phyloP scores from a whole-genome alignment of 2,888 invertebrate genomes.

The Zonitis immaculata region DNA sequence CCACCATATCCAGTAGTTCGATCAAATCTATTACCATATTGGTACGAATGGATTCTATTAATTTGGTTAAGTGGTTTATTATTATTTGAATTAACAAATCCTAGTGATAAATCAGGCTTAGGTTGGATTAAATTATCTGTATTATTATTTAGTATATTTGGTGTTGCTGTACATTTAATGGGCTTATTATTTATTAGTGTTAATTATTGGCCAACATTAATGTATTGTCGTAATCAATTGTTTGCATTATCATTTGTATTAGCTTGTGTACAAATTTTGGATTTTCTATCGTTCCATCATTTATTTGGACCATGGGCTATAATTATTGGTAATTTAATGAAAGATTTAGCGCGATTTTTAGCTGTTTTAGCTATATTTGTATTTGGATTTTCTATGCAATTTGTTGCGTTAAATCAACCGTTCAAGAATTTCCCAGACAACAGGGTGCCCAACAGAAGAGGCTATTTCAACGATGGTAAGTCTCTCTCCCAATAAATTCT shows the following conservation, averaged over 20 bases:
- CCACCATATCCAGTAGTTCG: slow-evolving; percentile 81
- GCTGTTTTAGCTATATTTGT: slow-evolving; percentile 98
- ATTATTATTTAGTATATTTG: slow-evolving; percentile 81
- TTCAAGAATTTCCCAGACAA: slow-evolving; percentile 67
- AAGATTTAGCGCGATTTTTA: slow-evolving; percentile 92
- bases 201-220: slow-evolving; percentile 75
- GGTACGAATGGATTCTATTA: slow-evolving; percentile 94
- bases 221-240: slow-evolving; percentile 95
- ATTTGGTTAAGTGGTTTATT: slow-evolving; percentile 93
- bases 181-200: slow-evolving; percentile 65
- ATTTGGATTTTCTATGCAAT: slow-evolving; percentile 96
- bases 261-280: slow-evolving; percentile 95
- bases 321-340: slow-evolving; percentile 93
- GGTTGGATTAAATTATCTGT: slow-evolving; percentile 92
- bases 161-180: slow-evolving; percentile 82
- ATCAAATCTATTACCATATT: slow-evolving; percentile 76
- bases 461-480: slow-evolving; percentile 72
- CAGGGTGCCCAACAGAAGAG: slow-evolving; percentile 53
- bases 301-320: slow-evolving; percentile 99
- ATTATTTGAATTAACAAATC: slow-evolving; percentile 94
- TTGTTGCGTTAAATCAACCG: slow-evolving; percentile 94
- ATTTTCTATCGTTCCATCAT: slow-evolving; percentile 98
- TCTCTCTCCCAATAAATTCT: slow-evolving; percentile 19
- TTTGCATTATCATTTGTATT: slow-evolving; percentile 92
- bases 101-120: slow-evolving; percentile 94